Evolutionary conservation across 1,140 invertebrate species (phyloP), one percentile per base, ranked within the genome.

Genomic region (Ostrea edulis): DNA sequence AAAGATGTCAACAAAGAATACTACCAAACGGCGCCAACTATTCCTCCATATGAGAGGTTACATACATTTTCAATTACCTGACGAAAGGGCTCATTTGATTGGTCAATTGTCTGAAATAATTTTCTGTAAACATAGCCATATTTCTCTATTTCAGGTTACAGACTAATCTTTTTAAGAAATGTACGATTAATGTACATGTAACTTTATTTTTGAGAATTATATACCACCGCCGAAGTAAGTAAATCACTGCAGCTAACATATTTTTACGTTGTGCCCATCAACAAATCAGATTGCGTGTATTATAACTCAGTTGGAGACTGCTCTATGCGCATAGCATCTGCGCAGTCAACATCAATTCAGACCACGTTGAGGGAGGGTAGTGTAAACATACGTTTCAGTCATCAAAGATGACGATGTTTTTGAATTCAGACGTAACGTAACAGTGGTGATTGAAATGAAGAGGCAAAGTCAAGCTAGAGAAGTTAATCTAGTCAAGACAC

Each of bases 21-120:
- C 35, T 54, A 22, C 54, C 81, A 84, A 88, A 86, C 88, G 88
- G 88, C 88, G 88, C 88, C 88, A 89, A 89, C 86, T 55, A 68
- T 62, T 82, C 88, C 88, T 86, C 88, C 88, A 89, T 89, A 86
- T 52, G 81, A 89, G 81, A 84, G 77, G 68, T 77, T 77, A 68
- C 58, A 85, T 68, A 85, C 51, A 68, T 52, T 68, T 77, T 77
- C 29, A 22, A 25, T 77, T 25, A 77, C 14, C 17, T n/a, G 44
- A 58, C 51, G 58, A 68, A 68, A 85, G 62, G 35, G n/a, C 35
- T 44, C 84, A 65, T 85, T 65, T 85, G 84, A 85, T 85, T 85
- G 84, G 84, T 85, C 84, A 85, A 85, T 35, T 68, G n/a, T 68
- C 44, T 68, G 35, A 52, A 85, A 25, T 44, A 68, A 14, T 51